Percentiles rank a stretch among this genome's conserved stretches.
These are phyloP conservation scores for Heliconius ethilla DNA, from an alignment of 2,888 invertebrate genomes.

Conservation along the genomic window DNA sequence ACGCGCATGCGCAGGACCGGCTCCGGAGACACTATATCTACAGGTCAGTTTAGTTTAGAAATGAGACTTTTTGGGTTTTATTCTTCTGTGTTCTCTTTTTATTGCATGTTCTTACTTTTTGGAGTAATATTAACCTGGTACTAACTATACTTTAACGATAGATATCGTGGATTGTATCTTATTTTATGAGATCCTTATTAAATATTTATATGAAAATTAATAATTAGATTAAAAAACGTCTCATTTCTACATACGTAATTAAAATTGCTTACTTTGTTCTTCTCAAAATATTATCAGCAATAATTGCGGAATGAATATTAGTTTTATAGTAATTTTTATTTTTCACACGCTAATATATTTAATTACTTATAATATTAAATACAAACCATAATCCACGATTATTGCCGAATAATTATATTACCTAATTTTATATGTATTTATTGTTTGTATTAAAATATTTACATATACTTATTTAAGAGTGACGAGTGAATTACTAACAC, in stretches of 20 bases:
- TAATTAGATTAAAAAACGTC: not conserved
- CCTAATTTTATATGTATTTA: not conserved
- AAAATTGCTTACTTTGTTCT: constrained; percentile 3
- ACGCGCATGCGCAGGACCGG: constrained; percentile 84
- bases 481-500: constrained; percentile 25
- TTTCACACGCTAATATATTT: not conserved
- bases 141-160: not conserved
- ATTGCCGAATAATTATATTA: not conserved
- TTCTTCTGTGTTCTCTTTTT: not conserved
- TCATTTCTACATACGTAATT: constrained; percentile 22
- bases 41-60: constrained; percentile 59
- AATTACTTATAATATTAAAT: not conserved
- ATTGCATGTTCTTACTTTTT: not conserved
- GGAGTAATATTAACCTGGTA: not conserved
- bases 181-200: not conserved
- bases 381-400: not conserved
- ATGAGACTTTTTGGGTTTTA: constrained; percentile 11
- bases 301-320: not conserved
- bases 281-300: not conserved
- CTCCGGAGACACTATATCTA: constrained; percentile 85
- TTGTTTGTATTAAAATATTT: not conserved
- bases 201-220: not conserved
- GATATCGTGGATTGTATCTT: not conserved
- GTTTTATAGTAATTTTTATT: not conserved
- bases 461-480: constrained; percentile 11